Evolutionary conservation across 2,113 vertebrate species (phyloP), one percentile per base, ranked within the genome.

Genomic region (Lycocorax pyrrhopterus): DNA sequence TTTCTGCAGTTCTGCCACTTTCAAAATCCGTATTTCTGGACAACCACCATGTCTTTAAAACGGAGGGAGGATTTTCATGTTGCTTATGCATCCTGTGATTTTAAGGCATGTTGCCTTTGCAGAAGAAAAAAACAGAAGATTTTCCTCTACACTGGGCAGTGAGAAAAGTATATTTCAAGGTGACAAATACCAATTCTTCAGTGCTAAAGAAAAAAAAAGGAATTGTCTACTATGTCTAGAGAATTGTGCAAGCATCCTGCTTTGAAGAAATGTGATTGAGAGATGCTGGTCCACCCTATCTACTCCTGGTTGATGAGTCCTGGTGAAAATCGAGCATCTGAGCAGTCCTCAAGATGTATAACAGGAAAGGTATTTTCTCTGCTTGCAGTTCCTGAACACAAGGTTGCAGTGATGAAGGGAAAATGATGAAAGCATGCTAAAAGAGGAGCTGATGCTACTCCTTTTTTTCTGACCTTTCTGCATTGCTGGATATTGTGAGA

Each of bases 91-190:
- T 60, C 21, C 10, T 62, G 6, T 67, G 33, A 55, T 43, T 19
- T 47, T 67, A 63, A 90, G 5, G 7, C 4, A 4, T 8, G 12
- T 53, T 80, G 15, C 7, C 47, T 80, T 49, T 46, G 20, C 8
- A 46, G 68, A 16, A 29, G 19, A 8, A 58, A 66, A 37, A 56
- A 12, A 0, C 1, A 10, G 27, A 27, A 2, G 3, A 1, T 44
- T 23, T 85, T 56, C 3, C 4, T 79, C 30, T 76, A 4, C 15
- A 27, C 10, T 27, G 16, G 23, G 22, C 49, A 71, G 20, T 35
- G 23, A 59, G 30, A 74, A 74, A 89, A 74, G 1, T 52, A 6
- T 32, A 7, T 58, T 84, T 49, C 58, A 29, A 32, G 35, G 15
- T 13, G 8, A 60, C 10, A 77, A 23, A 86, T 25, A 20, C 5